phyloP scores from a whole-genome alignment of 2,113 vertebrate genomes.

The Ondatra zibethicus region DNA sequence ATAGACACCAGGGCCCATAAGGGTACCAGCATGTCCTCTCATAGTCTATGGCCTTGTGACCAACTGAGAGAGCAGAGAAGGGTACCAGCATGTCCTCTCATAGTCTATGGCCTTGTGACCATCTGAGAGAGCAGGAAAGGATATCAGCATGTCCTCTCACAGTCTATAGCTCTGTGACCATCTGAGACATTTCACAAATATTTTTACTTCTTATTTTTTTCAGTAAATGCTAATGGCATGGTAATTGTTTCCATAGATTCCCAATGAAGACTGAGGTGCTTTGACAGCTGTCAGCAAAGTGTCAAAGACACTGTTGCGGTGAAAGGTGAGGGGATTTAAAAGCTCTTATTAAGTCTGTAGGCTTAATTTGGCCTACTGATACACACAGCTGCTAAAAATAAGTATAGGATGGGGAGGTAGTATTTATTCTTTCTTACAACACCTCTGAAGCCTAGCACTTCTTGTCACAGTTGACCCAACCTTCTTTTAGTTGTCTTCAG shows the following conservation, averaged over 20 bases:
- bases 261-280: slow-evolving; percentile 41
- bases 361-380: slow-evolving; percentile 5
- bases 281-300: slow-evolving; percentile 59
- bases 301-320: background rate
- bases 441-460: background rate
- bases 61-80: background rate
- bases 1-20: background rate
- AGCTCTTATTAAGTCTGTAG: background rate
- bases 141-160: background rate
- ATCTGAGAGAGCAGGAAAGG: background rate
- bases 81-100: background rate
- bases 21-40: background rate
- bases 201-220: slow-evolving; percentile 27
- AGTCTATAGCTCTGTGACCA: background rate
- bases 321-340: slow-evolving; percentile 37
- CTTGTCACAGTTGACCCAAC: background rate
- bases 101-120: background rate
- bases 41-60: background rate
- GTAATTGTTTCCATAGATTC: slow-evolving; percentile 61
- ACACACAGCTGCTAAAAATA: background rate
- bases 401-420: background rate
- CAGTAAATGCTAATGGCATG: slow-evolving; percentile 48
- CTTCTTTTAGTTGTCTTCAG: background rate
- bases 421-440: background rate
- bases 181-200: background rate